Conservation (phyloP, 2,113 vertebrate genomes). For the Ochotona curzoniae region DNA sequence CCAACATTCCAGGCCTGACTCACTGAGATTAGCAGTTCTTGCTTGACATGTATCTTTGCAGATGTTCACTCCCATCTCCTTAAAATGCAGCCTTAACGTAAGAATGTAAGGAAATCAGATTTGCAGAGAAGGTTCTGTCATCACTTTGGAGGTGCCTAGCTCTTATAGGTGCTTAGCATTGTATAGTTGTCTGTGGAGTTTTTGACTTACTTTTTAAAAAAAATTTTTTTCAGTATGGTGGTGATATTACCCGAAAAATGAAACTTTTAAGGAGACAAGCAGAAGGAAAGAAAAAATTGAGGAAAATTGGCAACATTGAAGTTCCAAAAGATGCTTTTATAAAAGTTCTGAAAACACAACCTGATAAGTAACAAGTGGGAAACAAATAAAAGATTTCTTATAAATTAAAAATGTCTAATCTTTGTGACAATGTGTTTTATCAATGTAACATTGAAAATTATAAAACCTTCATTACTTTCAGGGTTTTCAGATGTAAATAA, state of each 20-base stretch:
- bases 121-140: background rate
- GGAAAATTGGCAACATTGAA: constrained; percentile 94
- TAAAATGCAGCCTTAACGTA: background rate
- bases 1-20: constrained; percentile 8
- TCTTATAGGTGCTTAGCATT: background rate
- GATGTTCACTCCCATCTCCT: background rate
- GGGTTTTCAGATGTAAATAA: constrained; percentile 33
- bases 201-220: constrained; percentile 44
- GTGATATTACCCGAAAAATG: constrained; percentile 98
- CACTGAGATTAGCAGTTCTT: background rate
- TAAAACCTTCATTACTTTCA: background rate
- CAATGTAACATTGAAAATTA: constrained; percentile 29
- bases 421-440: constrained; percentile 14
- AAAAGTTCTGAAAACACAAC: constrained; percentile 90
- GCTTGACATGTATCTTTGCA: background rate
- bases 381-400: constrained; percentile 60
- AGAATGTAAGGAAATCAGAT: background rate
- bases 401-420: constrained; percentile 6
- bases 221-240: constrained; percentile 91
- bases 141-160: background rate
- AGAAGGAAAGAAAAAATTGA: constrained; percentile 96
- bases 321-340: constrained; percentile 97
- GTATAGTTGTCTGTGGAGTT: background rate
- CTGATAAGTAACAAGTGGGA: constrained; percentile 83
- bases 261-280: constrained; percentile 96